A percentile compares a stretch with the other conserved stretches of the same genome.
These are phyloP conservation scores for Tineola bisselliella DNA, from an alignment of 2,888 invertebrate genomes.

Conservation along the genomic window DNA sequence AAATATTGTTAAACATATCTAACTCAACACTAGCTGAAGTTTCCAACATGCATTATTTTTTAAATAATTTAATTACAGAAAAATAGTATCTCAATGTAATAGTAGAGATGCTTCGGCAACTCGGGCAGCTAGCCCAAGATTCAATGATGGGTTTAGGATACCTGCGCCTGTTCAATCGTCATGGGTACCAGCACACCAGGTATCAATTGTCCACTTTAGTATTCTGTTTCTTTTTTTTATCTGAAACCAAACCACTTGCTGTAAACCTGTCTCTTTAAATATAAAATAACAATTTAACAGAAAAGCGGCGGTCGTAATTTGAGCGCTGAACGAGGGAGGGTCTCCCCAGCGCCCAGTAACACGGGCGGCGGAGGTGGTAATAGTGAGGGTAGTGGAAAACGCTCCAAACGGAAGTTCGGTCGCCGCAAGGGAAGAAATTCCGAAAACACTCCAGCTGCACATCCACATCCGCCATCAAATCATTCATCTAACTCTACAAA, in stretches of 20 bases:
- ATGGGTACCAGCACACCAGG: slow-evolving; percentile 45
- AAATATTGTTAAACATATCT: slow-evolving; percentile 16
- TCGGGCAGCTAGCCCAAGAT: slow-evolving; percentile 49
- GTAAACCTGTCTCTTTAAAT: no score
- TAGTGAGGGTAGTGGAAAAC: slow-evolving; percentile 19
- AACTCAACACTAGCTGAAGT: no score
- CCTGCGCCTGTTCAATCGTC: slow-evolving; percentile 32
- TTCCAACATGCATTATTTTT: no score
- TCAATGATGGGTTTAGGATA: slow-evolving; percentile 53
- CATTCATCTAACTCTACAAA: slow-evolving; percentile 34
- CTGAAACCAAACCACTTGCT: no score
- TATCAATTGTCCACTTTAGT: no score
- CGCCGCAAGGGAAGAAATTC: slow-evolving; percentile 6
- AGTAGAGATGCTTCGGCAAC: slow-evolving; percentile 52
- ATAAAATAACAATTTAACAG: slow-evolving; percentile 20
- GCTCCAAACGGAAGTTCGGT: slow-evolving; percentile 21
- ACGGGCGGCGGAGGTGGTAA: slow-evolving; percentile 16
- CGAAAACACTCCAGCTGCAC: slow-evolving; percentile 20
- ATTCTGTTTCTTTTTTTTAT: no score
- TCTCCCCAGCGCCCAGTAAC: slow-evolving; percentile 30
- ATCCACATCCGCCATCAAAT: slow-evolving; percentile 22
- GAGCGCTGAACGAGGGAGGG: slow-evolving; percentile 42
- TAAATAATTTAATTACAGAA: slow-evolving; percentile 27
- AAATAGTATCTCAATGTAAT: slow-evolving; percentile 58
- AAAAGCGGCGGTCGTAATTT: slow-evolving; percentile 39